Percentiles rank a stretch among this genome's conserved stretches.
Conservation (phyloP, 2,888 invertebrate genomes). For the Yponomeuta plumbellus region DNA sequence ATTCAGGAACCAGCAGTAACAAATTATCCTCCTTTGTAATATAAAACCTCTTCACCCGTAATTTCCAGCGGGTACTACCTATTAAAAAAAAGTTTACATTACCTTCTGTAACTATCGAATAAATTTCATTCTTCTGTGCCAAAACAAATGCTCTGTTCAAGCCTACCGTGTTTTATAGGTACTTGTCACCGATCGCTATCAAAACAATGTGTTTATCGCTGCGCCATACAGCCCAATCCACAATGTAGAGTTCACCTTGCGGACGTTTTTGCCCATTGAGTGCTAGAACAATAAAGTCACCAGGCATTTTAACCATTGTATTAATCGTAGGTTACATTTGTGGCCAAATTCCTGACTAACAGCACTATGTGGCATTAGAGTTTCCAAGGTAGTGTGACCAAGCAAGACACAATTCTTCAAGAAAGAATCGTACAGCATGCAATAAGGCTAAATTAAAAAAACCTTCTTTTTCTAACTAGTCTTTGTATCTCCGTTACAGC, state of each 20-base stretch:
- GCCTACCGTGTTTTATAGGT: not conserved
- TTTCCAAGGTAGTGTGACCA: too few species aligned
- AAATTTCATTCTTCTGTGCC: too few species aligned
- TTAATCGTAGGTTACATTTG: not conserved
- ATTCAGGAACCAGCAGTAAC: too few species aligned
- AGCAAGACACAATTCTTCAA: too few species aligned
- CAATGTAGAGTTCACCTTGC: constrained; percentile 8
- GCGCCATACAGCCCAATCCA: not conserved
- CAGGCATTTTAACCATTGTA: constrained; percentile 8
- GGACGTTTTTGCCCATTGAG: constrained; percentile 8
- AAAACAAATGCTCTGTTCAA: not conserved
- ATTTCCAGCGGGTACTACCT: too few species aligned
- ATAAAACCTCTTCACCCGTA: too few species aligned
- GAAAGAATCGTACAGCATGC: too few species aligned
- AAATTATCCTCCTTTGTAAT: too few species aligned
- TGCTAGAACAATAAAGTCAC: constrained; percentile 4
- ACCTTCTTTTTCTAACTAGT: not conserved
- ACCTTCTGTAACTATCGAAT: too few species aligned
- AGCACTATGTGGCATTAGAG: not conserved
- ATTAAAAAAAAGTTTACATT: too few species aligned
- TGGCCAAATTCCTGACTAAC: not conserved
- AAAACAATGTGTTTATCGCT: not conserved
- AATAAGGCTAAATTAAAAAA: too few species aligned
- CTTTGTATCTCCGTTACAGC: constrained; percentile 42
- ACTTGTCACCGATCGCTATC: not conserved